Conservation (phyloP, 2,888 invertebrate species). For the Melieria crassipennis region DNA sequence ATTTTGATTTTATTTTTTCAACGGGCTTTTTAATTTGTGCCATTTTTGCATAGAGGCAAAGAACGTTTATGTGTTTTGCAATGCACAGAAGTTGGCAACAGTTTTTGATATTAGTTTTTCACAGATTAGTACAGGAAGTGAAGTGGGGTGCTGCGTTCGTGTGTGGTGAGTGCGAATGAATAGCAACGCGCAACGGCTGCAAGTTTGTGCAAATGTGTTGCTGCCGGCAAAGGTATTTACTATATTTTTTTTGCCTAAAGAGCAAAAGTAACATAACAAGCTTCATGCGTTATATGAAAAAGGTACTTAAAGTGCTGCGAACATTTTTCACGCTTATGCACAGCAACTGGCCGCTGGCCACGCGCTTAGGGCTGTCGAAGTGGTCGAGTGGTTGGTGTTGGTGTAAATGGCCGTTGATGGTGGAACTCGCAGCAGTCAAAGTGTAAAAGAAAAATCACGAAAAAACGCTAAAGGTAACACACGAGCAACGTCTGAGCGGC, state of each 20-base stretch:
- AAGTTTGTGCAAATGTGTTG: too few species aligned
- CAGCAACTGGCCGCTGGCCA: not conserved
- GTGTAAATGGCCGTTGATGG: not conserved
- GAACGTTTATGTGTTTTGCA: too few species aligned
- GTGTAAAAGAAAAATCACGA: not conserved
- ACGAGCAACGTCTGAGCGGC: not conserved
- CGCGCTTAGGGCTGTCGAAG: too few species aligned
- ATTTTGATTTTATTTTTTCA: not conserved
- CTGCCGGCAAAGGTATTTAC: too few species aligned
- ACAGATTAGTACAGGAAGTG: slow-evolving; percentile 1
- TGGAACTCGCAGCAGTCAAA: not conserved
- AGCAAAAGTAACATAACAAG: too few species aligned
- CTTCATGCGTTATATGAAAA: not conserved
- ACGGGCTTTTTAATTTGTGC: too few species aligned
- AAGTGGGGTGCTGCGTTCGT: not conserved
- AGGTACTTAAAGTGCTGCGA: slow-evolving; percentile 22
- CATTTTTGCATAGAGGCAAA: too few species aligned
- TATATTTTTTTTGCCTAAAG: too few species aligned
- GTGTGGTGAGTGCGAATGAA: not conserved
- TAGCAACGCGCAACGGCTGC: not conserved
- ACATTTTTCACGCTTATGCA: slow-evolving; percentile 33
- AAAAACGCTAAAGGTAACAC: not conserved
- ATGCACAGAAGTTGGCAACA: slow-evolving; percentile 14
- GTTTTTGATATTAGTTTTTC: slow-evolving; percentile 34
- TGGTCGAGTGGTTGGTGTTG: not conserved